A percentile compares a stretch with the other conserved stretches of the same genome.
These are phyloP conservation scores for Ammodytes dubius DNA, from an alignment of 2,113 vertebrate genomes.

Conservation along the genomic window DNA sequence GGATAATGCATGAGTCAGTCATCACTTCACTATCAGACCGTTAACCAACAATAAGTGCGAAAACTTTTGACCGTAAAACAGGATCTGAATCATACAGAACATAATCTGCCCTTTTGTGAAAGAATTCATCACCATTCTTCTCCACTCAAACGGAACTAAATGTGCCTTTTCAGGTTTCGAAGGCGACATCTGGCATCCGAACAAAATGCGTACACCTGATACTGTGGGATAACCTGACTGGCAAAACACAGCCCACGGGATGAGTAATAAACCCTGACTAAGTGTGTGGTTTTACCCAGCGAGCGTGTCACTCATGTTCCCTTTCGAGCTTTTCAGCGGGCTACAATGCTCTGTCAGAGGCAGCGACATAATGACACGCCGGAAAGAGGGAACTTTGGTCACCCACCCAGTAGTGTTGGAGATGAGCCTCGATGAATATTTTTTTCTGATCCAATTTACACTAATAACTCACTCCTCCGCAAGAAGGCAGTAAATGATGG, in stretches of 20 bases:
- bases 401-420: slow-evolving; percentile 42
- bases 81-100: slow-evolving; percentile 12
- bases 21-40: not conserved
- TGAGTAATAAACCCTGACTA: slow-evolving; percentile 66
- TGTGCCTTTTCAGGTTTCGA: slow-evolving; percentile 27
- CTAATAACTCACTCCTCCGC: slow-evolving; percentile 68
- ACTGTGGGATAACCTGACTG: slow-evolving; percentile 53
- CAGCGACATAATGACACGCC: slow-evolving; percentile 35
- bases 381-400: slow-evolving; percentile 66
- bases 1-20: not conserved
- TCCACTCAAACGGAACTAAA: slow-evolving; percentile 46
- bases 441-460: slow-evolving; percentile 70
- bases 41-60: not conserved
- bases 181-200: slow-evolving; percentile 54
- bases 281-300: slow-evolving; percentile 44
- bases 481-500: slow-evolving; percentile 56
- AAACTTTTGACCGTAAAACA: slow-evolving; percentile 20
- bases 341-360: slow-evolving; percentile 35
- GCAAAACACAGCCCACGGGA: slow-evolving; percentile 46
- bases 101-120: slow-evolving; percentile 19
- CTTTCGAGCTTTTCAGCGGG: slow-evolving; percentile 36
- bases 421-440: slow-evolving; percentile 49
- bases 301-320: slow-evolving; percentile 35
- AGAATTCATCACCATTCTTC: slow-evolving; percentile 21
- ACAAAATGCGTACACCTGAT: slow-evolving; percentile 47